phyloP scores from a whole-genome alignment of 2,113 vertebrate genomes.

The Telmatochromis sp. region DNA sequence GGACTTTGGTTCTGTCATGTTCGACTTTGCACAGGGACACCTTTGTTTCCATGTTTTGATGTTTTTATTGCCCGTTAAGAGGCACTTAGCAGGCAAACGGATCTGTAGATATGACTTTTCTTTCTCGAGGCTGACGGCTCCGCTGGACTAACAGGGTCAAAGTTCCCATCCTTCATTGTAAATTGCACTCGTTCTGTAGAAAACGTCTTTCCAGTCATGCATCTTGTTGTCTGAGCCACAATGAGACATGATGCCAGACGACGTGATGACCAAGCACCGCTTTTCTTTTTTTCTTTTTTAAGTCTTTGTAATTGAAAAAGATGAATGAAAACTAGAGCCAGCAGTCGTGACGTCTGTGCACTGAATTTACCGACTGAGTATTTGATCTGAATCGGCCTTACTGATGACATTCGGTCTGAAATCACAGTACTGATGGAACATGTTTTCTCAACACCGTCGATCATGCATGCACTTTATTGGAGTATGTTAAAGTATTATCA shows the following conservation, averaged over 20 bases:
- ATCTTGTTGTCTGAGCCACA: conserved; percentile 34
- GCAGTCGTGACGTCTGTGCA: not conserved
- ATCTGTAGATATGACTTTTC: conserved; percentile 79
- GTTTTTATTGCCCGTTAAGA: conserved; percentile 83
- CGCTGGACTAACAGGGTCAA: conserved; percentile 97
- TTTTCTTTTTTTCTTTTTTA: not conserved
- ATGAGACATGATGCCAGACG: conserved; percentile 14
- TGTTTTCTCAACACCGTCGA: conserved; percentile 26
- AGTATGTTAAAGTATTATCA: conserved; percentile 45
- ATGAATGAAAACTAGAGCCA: conserved; percentile 4
- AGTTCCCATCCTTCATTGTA: conserved; percentile 82
- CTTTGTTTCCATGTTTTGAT: conserved; percentile 95
- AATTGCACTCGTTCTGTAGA: conserved; percentile 37
- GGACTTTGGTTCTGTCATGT: conserved; percentile 63
- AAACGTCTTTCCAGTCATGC: conserved; percentile 36
- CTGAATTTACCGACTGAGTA: not conserved
- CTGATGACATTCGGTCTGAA: not conserved
- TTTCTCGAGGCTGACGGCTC: conserved; percentile 85
- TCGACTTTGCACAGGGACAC: conserved; percentile 67
- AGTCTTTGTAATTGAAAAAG: conserved; percentile 21
- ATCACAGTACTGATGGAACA: conserved; percentile 3
- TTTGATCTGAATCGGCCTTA: conserved; percentile 38
- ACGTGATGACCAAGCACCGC: conserved; percentile 23
- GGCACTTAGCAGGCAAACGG: conserved; percentile 74
- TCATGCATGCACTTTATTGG: conserved; percentile 69